A percentile compares a stretch with the other conserved stretches of the same genome.
These are phyloP conservation scores for Cydia amplana DNA, from an alignment of 1,140 invertebrate genomes.

Conservation along the genomic window DNA sequence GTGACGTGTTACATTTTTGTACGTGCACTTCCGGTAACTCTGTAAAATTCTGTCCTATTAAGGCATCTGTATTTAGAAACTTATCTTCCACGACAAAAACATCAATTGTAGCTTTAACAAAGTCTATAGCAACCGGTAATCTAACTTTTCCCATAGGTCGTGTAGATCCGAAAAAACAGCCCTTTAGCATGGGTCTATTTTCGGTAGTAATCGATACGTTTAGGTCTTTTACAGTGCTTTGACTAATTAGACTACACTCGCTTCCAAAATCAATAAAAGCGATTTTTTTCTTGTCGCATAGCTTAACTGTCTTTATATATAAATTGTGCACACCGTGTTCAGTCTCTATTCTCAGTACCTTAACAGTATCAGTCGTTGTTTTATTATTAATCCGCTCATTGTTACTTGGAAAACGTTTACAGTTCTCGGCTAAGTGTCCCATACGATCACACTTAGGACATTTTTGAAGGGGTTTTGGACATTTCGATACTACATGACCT, in stretches of 20 bases:
- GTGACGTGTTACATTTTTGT: constrained; percentile 17
- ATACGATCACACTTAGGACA: constrained; percentile 34
- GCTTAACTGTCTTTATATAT: no score
- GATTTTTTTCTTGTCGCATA: background rate
- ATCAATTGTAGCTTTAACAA: constrained; percentile 28
- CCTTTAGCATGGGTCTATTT: constrained; percentile 33
- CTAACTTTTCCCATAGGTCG: constrained; percentile 10
- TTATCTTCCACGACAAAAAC: constrained; percentile 20
- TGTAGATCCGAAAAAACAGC: constrained; percentile 28
- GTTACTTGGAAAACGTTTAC: background rate
- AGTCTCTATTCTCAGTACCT: no score
- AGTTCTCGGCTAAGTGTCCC: constrained; percentile 22
- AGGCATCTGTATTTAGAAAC: constrained; percentile 29
- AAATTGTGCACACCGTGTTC: no score
- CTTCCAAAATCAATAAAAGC: constrained; percentile 36
- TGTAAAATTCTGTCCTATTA: constrained; percentile 34
- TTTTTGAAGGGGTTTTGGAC: constrained; percentile 28
- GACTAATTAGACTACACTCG: constrained; percentile 28
- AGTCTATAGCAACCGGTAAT: background rate
- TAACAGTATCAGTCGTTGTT: background rate
- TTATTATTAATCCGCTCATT: background rate
- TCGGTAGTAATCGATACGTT: background rate
- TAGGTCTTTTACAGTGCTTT: constrained; percentile 3
- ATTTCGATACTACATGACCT: constrained; percentile 13
- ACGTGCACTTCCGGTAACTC: constrained; percentile 30